Conservation (phyloP, 1,140 invertebrate genomes). For the Rhagoletis pomonella region DNA sequence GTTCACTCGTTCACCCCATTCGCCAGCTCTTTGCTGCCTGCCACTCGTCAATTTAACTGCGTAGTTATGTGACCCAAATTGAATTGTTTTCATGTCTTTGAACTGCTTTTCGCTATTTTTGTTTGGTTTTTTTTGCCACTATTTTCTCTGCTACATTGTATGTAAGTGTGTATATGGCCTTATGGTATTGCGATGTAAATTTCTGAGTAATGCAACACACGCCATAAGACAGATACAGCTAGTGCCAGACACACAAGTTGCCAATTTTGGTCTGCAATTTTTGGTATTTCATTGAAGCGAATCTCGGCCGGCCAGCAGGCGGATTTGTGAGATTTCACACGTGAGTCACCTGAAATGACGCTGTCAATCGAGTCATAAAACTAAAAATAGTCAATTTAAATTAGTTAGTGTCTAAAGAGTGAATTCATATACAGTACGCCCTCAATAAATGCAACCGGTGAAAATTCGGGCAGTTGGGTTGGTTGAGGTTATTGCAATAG, state of each 20-base stretch:
- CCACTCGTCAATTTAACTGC: not conserved
- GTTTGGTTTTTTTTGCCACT: not conserved
- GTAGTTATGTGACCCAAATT: conserved; percentile 46
- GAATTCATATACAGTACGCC: not conserved
- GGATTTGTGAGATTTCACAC: conserved; percentile 38
- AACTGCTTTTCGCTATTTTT: conserved; percentile 17
- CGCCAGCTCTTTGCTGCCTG: not conserved
- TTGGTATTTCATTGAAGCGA: conserved; percentile 10
- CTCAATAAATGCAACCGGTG: too few relatives aligned
- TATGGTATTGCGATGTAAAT: conserved; percentile 24
- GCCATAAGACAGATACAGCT: not conserved
- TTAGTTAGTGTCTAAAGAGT: too few relatives aligned
- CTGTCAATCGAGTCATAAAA: not conserved
- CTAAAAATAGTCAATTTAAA: not conserved
- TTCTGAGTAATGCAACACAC: conserved; percentile 27
- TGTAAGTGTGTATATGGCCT: not conserved
- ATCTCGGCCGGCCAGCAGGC: not conserved
- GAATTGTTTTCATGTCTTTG: conserved; percentile 41
- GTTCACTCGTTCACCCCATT: not conserved
- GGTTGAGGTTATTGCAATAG: too few relatives aligned
- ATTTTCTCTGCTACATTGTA: not conserved
- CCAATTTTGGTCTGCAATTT: conserved; percentile 24
- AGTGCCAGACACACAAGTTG: not conserved
- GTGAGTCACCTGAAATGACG: conserved; percentile 40
- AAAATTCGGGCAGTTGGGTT: too few relatives aligned